Evolutionary conservation across 2,888 invertebrate species (phyloP).

Genomic region (Drosophila antonietae): DNA sequence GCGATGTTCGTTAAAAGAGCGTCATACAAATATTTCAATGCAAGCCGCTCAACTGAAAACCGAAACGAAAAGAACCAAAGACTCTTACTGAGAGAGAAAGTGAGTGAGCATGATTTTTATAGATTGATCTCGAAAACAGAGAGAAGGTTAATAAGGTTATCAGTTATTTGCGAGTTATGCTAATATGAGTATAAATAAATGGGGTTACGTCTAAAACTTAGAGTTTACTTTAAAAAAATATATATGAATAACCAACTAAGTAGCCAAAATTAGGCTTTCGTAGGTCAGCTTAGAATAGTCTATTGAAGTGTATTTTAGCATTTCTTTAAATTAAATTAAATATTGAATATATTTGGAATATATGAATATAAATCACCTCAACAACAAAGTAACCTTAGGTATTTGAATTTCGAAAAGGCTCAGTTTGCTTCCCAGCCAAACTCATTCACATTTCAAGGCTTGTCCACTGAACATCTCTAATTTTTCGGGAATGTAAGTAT

Average conservation of each 20-base stretch:
- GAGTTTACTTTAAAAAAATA: not conserved
- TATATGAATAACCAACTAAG: too few species aligned
- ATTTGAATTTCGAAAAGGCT: too few species aligned
- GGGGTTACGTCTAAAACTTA: not conserved
- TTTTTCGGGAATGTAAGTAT: constrained; percentile 2
- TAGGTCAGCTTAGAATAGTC: not conserved
- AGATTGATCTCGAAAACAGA: too few species aligned
- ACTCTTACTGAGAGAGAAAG: too few species aligned
- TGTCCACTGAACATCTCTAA: not conserved
- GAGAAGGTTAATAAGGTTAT: too few species aligned
- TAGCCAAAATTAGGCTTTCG: not conserved
- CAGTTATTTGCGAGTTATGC: too few species aligned
- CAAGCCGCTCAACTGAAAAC: too few species aligned
- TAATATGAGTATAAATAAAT: not conserved
- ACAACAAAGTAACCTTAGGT: not conserved
- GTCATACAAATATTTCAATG: too few species aligned
- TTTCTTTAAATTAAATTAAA: not conserved
- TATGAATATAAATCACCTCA: not conserved
- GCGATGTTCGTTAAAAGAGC: too few species aligned
- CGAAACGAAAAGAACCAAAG: too few species aligned
- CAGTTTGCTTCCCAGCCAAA: too few species aligned
- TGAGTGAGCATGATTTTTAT: too few species aligned
- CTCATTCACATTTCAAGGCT: not conserved
- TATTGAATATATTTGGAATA: not conserved
- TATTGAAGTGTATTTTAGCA: not conserved